Percentiles rank a stretch among this genome's conserved stretches.
These are phyloP conservation scores for Dendrocincla tyrannina DNA, from an alignment of 2,797 vertebrate genomes.

Conservation along the genomic window DNA sequence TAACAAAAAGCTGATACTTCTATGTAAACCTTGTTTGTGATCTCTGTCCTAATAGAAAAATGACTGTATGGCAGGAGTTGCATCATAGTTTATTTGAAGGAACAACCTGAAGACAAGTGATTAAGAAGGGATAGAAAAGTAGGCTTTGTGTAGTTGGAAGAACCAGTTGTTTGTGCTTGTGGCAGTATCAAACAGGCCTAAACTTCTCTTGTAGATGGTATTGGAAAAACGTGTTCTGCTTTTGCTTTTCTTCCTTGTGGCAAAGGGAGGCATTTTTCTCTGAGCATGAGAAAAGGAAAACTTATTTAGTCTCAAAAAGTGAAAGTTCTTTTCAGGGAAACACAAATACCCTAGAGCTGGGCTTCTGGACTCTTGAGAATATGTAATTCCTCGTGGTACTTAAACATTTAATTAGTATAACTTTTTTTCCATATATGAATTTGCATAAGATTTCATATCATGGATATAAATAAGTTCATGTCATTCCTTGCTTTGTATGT, in stretches of 20 bases:
- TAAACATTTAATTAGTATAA: neutral
- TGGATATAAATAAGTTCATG: neutral
- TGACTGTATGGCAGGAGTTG: neutral
- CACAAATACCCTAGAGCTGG: neutral
- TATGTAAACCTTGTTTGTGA: neutral
- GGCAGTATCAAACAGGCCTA: neutral
- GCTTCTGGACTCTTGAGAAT: neutral
- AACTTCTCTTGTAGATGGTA: neutral
- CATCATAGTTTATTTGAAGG: neutral
- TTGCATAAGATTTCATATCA: neutral
- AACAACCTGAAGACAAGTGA: neutral
- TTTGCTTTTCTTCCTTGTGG: neutral
- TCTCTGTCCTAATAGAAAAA: neutral
- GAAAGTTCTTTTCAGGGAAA: neutral
- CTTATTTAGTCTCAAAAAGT: neutral
- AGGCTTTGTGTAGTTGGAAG: neutral
- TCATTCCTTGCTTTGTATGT: neutral
- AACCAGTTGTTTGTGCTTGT: neutral
- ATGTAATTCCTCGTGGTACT: neutral
- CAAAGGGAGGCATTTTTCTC: neutral
- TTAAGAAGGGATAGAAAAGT: neutral
- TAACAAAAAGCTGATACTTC: neutral
- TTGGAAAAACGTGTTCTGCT: neutral
- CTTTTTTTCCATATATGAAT: neutral
- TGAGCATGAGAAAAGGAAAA: neutral